Evolutionary conservation across 2,888 invertebrate species (phyloP).

Genomic region (Scotopteryx bipunctaria): DNA sequence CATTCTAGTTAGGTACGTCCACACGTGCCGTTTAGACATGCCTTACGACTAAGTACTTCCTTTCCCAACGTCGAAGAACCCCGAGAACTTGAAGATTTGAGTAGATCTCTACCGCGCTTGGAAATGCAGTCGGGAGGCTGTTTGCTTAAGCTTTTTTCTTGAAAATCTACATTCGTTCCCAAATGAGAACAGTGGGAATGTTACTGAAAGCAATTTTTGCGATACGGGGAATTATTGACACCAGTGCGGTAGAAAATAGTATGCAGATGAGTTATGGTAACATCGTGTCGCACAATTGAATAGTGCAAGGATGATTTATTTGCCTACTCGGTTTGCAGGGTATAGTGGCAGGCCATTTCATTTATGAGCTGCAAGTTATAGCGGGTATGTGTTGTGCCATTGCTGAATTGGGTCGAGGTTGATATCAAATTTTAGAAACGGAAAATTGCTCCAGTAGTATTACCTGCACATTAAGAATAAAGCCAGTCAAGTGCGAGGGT

Average conservation of each 20-base stretch:
- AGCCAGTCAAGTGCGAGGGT: no score
- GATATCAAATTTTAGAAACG: neutral
- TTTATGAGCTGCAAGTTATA: constrained; percentile 18
- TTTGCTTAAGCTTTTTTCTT: no score
- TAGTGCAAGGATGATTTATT: constrained; percentile 27
- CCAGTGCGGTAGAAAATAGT: neutral
- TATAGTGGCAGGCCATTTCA: constrained; percentile 8
- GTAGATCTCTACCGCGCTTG: no score
- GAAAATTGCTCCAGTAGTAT: no score
- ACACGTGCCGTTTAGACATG: no score
- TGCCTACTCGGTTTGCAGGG: constrained; percentile 10
- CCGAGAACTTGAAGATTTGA: no score
- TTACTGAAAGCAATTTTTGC: constrained; percentile 10
- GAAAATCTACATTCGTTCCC: no score
- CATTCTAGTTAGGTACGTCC: no score
- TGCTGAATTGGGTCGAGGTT: constrained; percentile 12
- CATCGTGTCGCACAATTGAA: constrained; percentile 17
- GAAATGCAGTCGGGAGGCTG: no score
- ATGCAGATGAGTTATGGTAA: constrained; percentile 20
- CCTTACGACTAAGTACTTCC: no score
- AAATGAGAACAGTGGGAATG: neutral
- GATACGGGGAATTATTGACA: constrained; percentile 6
- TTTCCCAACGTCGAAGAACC: no score
- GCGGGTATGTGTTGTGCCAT: constrained; percentile 10
- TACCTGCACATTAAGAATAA: no score